Base-by-base conservation (phyloP, 2,113 vertebrate genomes). In the Anoplopoma fimbria region DNA sequence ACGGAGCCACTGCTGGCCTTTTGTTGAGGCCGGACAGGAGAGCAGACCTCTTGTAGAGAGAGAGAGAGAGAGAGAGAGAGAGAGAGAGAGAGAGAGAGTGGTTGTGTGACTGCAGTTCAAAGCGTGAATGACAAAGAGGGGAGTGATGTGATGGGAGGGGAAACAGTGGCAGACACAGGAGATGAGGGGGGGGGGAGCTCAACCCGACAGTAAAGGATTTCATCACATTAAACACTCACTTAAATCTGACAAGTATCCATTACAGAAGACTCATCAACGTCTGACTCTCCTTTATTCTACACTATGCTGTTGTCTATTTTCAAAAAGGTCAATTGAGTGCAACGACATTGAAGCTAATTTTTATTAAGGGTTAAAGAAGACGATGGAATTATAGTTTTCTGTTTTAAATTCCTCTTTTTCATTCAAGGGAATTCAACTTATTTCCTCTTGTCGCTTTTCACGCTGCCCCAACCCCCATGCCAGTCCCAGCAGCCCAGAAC, bases 61-160 rank as follows among this genome's bases (percentile, higher is more conserved):
- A 36, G 33, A 29, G 63, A 4, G 7, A 38, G 71, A 75, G 63
- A 77, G 85, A 42, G 67, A 72, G 45, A 19, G 45, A 17, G 45
- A 17, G 45, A 17, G 45, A 17, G 45, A 17, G 45, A 17, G 45
- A 17, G 45, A 17, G 45, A 19, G 45, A 19, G 45, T 49, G 45
- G 55, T 68, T 81, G 60, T 79, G 85, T 45, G 58, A 70, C 53
- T 81, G 88, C 72, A 86, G 75, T 89, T 91, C 81, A 89, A 87
- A 85, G 84, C 78, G 77, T 87, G 85, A 93, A 93, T 88, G 87
- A 94, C 89, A 93, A 92, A 93, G 83, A 82, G 69, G 69, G 77
- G 84, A 84, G 75, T 81, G 84, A 77, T 81, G 79, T 61, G 87
- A 82, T 55, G 86, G 76, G 76, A 81, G 77, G 72, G 61, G 53